Evolutionary conservation across 2,888 invertebrate species (phyloP), one percentile per base, ranked within the genome.

Genomic region (Synergus umbraculus): DNA sequence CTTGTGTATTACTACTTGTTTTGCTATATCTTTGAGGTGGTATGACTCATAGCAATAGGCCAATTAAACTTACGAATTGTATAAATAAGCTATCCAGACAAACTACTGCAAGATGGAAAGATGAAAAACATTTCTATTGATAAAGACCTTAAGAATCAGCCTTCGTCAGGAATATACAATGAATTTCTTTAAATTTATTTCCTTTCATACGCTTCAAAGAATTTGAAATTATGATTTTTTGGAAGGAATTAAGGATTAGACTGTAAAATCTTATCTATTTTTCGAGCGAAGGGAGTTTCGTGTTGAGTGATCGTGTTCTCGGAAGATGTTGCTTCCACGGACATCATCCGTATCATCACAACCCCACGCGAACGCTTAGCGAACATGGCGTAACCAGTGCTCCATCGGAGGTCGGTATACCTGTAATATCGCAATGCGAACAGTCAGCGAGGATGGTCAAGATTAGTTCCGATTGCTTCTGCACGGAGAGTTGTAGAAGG

Each of bases 401-500:
- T 41, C 7, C 64, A 69, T 76, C 18, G 13, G 12, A 37, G 46
- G 66, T n/a, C 4, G 58, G 69, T 64, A 49, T 60, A 63, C 60
- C 49, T 64, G 84, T 85, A 87, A 87, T 87, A 87, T 86, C 81
- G 86, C 83, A 83, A 83, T 77, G 84, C 86, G 84, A 69, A 73
- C 76, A 66, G 65, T 64, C 76, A 76, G 79, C 49, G 82, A 85
- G 85, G 88, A 86, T 87, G 87, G 86, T 84, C 87, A 87, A 88
- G 90, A 91, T 91, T 91, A 90, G 90, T 90, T 89, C 88, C 90
- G 89, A 91, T 90, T 90, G 90, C 88, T 87, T 85, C 84, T 80
- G 82, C 82, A 83, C 84, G 79, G 85, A 84, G 88, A 88, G 86
- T 90, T 89, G 88, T 89, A 87, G 87, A 86, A 88, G 86, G 82